Evolutionary conservation across 2,113 vertebrate species (phyloP), one percentile per base, ranked within the genome.

Genomic region (Pycnonotus jocosus): DNA sequence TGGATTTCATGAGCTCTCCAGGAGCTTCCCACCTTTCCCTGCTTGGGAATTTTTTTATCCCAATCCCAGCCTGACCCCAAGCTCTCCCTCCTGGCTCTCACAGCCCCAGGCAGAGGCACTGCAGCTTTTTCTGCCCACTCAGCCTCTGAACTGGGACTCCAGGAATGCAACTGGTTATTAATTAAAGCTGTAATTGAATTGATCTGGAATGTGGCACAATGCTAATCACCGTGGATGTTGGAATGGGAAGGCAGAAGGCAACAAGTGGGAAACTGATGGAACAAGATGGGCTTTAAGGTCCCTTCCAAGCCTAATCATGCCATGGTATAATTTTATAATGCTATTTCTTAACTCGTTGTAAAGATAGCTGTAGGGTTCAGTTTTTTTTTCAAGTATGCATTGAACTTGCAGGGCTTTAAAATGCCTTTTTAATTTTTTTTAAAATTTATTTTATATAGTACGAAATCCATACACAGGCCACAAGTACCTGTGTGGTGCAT

Each of bases 381-480:
- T 22, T 4, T 31, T 40, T 65, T 81, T 80, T 68, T 19, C 18
- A 58, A 42, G 21, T 4, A 15, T 21, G 8, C 11, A 16, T 4
- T 76, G 37, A 79, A 38, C n/a, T 69, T 50, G 17, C 35, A 82
- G 50, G 8, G 44, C 24, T 82, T 68, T 6, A 15, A 50, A 82
- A 30, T 11, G 0, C 1, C 15, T 50, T 1, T 15, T 66, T 89
- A 0, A 12, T 22, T 45, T 11, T 33, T 57, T 69, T 48, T 76
- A n/a, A n/a, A n/a, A n/a, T 18, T 44, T 19, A 5, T 54, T 81
- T 15, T 33, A 1, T 80, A 6, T 44, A 99, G 99, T 99, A 97
- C 98, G 99, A 96, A 99, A 99, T 87, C 99, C 99, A 2, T 99
- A 99, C 81, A 99, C 99, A 2, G 99, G 99, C 73, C 99, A 99